phyloP scores from a whole-genome alignment of 1,140 invertebrate genomes.

The Drosophila bocki region DNA sequence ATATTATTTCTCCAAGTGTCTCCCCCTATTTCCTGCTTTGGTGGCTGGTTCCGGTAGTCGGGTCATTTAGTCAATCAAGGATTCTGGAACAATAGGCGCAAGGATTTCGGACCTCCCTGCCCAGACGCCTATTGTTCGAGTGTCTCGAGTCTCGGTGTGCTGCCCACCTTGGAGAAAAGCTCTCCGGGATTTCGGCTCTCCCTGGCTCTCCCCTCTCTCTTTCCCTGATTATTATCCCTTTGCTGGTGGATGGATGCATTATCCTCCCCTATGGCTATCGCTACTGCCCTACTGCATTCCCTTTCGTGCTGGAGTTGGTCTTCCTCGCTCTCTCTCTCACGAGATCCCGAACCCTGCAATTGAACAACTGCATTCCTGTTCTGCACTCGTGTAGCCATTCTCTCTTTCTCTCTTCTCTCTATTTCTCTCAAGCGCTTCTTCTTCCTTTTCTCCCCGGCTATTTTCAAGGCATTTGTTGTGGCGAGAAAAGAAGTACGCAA shows the following conservation, averaged over 20 bases:
- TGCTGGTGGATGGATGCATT: slow-evolving; percentile 17
- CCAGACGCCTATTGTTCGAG: slow-evolving; percentile 50
- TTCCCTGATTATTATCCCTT: not conserved
- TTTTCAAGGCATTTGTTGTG: slow-evolving; percentile 42
- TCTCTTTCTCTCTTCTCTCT: slow-evolving; percentile 31
- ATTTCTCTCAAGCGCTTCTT: slow-evolving; percentile 34
- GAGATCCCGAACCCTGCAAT: slow-evolving; percentile 55
- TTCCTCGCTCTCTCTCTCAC: slow-evolving; percentile 15
- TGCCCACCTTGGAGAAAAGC: slow-evolving; percentile 32
- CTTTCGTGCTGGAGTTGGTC: not conserved
- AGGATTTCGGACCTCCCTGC: slow-evolving; percentile 20
- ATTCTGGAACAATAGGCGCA: slow-evolving; percentile 36
- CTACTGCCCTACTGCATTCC: slow-evolving; percentile 35
- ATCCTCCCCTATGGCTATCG: slow-evolving; percentile 39
- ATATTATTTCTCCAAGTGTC: slow-evolving; percentile 15
- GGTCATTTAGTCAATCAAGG: slow-evolving; percentile 62
- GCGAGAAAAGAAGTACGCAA: slow-evolving; percentile 68
- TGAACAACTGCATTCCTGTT: slow-evolving; percentile 80
- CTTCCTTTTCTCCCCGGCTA: slow-evolving; percentile 39
- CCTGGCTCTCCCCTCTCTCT: not conserved
- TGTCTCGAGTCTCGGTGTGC: not conserved
- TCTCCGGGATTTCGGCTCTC: slow-evolving; percentile 3
- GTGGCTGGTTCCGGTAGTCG: slow-evolving; percentile 19
- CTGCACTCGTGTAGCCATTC: slow-evolving; percentile 25
- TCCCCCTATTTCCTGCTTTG: slow-evolving; percentile 16